phyloP scores from a whole-genome alignment of 2,888 invertebrate genomes.

The Scaptomyza reducta region DNA sequence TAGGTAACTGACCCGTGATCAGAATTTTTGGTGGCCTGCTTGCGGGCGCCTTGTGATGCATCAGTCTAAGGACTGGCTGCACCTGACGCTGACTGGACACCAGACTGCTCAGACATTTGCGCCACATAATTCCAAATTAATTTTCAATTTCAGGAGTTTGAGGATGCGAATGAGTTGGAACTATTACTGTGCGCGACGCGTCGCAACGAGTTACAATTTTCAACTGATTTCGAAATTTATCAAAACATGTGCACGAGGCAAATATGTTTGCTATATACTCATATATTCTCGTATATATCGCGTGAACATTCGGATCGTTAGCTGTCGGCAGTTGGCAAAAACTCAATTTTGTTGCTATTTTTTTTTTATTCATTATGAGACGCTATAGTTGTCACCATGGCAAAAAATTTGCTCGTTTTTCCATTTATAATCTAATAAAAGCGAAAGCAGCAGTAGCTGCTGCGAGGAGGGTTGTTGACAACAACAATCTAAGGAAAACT shows the following conservation, averaged over 20 bases:
- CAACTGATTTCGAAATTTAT: constrained; percentile 74
- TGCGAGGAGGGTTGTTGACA: constrained; percentile 73
- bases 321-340: constrained; percentile 61
- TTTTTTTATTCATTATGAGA: constrained; percentile 43
- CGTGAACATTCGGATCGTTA: constrained; percentile 48
- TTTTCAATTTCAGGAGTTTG: constrained; percentile 1
- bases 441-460: constrained; percentile 58
- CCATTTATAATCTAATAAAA: constrained; percentile 64
- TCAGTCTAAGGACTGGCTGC: constrained; percentile 42
- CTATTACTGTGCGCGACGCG: constrained; percentile 24
- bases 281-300: constrained; percentile 44
- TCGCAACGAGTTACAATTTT: constrained; percentile 59
- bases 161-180: constrained; percentile 1
- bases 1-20: constrained; percentile 80
- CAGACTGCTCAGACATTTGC: constrained; percentile 73
- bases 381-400: constrained; percentile 66
- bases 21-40: constrained; percentile 81
- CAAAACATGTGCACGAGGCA: constrained; percentile 57
- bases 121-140: constrained; percentile 61
- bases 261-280: constrained; percentile 41
- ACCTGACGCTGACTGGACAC: constrained; percentile 44
- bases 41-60: constrained; percentile 50
- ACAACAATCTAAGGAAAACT: constrained; percentile 33
- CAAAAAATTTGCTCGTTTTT: constrained; percentile 50
- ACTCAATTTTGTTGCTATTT: constrained; percentile 55